Conservation (phyloP, 1,140 invertebrate genomes). For the Augochlora pura region DNA sequence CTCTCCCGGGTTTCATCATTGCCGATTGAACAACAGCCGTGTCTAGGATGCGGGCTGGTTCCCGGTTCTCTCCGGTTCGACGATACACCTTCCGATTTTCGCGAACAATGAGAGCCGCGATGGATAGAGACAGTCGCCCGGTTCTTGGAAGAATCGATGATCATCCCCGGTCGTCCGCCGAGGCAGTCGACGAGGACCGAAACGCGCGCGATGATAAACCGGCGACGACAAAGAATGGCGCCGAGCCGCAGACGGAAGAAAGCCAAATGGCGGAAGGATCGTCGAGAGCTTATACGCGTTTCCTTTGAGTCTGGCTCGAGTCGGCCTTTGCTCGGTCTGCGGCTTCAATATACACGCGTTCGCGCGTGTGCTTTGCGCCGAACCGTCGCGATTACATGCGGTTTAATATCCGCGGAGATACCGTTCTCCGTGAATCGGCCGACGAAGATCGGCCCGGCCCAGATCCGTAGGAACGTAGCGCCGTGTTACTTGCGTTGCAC, state of each 20-base stretch:
- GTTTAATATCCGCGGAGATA: conserved; percentile 23
- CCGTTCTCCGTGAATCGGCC: neutral
- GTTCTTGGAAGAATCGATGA: neutral
- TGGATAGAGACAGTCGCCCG: neutral
- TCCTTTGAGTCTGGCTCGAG: neutral
- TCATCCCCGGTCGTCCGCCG: neutral
- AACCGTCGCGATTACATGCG: neutral
- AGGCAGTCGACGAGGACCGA: neutral
- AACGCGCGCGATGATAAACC: neutral
- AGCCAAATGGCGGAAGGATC: neutral
- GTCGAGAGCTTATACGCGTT: neutral
- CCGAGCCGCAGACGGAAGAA: neutral
- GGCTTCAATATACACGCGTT: conserved; percentile 6
- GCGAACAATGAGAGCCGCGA: no score
- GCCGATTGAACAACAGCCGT: no score
- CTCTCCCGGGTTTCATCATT: no score
- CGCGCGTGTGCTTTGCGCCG: neutral
- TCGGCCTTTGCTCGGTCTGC: neutral
- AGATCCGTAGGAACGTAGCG: neutral
- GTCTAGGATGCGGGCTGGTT: neutral
- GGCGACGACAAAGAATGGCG: neutral
- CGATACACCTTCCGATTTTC: no score
- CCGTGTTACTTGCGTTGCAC: no score
- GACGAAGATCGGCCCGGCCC: neutral
- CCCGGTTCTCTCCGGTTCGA: no score